Evolutionary conservation across 1,140 invertebrate species (phyloP).

Genomic region (Drosophila navojoa): DNA sequence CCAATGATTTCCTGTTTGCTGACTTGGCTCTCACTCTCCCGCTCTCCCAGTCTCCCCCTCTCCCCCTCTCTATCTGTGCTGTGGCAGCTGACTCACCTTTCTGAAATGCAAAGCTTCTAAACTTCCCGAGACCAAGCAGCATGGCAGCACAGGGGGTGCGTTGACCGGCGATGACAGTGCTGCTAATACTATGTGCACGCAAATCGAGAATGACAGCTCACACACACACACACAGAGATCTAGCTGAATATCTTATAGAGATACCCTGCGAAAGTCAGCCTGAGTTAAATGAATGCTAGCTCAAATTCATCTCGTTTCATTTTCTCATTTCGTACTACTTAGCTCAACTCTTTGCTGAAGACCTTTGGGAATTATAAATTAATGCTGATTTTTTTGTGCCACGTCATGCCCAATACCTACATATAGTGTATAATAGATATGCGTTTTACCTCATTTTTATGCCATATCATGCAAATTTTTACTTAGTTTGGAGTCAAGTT

Average conservation of each 20-base stretch:
- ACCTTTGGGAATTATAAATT: background rate
- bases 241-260: background rate
- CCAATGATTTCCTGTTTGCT: background rate
- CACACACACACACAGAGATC: background rate
- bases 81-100: constrained; percentile 31
- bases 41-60: background rate
- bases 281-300: background rate
- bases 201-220: constrained; percentile 24
- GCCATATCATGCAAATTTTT: too few relatives aligned
- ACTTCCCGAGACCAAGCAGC: background rate
- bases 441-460: too few relatives aligned
- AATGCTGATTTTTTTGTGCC: background rate
- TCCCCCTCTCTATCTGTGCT: background rate
- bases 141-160: background rate
- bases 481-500: background rate
- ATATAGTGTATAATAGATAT: too few relatives aligned
- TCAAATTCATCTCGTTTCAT: background rate
- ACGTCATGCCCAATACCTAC: background rate
- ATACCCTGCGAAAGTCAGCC: background rate
- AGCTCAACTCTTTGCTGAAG: background rate
- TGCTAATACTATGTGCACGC: constrained; percentile 49
- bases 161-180: constrained; percentile 40
- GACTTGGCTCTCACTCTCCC: background rate
- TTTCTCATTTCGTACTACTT: background rate
- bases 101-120: constrained; percentile 8